Evolutionary conservation across 1,140 invertebrate species (phyloP), one percentile per base, ranked within the genome.

Genomic region (Chlorops oryzae): DNA sequence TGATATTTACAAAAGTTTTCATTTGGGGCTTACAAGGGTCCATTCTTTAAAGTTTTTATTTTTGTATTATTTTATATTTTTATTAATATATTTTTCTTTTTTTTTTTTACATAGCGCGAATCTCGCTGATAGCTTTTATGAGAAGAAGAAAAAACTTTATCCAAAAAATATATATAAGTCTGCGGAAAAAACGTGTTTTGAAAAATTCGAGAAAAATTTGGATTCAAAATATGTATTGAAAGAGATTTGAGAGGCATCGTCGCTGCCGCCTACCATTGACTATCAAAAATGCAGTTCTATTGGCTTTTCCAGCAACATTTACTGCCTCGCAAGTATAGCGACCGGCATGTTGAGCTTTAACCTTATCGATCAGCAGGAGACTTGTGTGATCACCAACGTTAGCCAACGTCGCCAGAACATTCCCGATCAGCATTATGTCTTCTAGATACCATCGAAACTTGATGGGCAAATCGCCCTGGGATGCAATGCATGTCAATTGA

Each of bases 301-400:
- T 81, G 61, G 78, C 80, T 56, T 76, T 81, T 58, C 87, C 86
- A 52, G 87, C 90, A 55, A 71, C 75, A 76, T 89, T 90, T 58
- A 72, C 80, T 47, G 82, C 86, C 57, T 80, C 77, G 70, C 90
- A 94, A 52, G 83, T 88, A 69, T 92, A 94, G 59, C 82, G 83
- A 58, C 87, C 87, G 63, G 80, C 80, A 70, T 92, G 88, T 9
- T 49, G 44, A 41, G 61, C 56, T 55, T 79, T 76, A 49, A 83
- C 84, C 51, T 79, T 75, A 73, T 47, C 75, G 68, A 57, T 75
- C 65, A 81, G 27, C 49, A 73, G 51, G 24, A 70, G 53, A 44
- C 68, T 70, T 15, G 64, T 62, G 57, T 78, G 69, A 27, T 63
- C 59, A 34, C 69, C 69, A 38, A 73, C 65, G 80, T 68, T 80